These are phyloP conservation scores for Coptodon bakossiorum DNA, from an alignment of 2,113 vertebrate genomes.

Conservation along the genomic window DNA sequence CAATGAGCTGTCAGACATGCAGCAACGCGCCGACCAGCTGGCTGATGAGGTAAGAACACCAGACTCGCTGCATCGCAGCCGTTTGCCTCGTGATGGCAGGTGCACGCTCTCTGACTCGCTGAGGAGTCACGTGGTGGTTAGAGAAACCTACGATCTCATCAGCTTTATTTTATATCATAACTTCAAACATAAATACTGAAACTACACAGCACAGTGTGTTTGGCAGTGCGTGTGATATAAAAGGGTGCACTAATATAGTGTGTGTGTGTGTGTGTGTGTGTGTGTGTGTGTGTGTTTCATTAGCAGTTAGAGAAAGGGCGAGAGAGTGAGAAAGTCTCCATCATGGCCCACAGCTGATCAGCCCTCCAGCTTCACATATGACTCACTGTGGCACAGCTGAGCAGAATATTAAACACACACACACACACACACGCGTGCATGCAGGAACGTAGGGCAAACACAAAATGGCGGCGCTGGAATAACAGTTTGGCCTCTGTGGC, in stretches of 20 bases:
- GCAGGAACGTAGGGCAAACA: neutral
- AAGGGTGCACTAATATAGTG: neutral
- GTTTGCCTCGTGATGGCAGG: neutral
- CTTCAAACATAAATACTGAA: neutral
- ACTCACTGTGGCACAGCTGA: constrained; percentile 65
- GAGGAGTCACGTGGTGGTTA: neutral
- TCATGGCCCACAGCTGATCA: constrained; percentile 28
- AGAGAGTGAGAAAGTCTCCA: neutral
- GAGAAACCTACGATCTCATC: neutral
- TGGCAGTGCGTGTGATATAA: neutral
- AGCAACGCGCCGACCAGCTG: constrained; percentile 94
- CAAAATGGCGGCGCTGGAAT: constrained; percentile 45
- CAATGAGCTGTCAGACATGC: constrained; percentile 99
- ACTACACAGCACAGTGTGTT: neutral
- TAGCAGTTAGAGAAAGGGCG: neutral
- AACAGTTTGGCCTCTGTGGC: neutral
- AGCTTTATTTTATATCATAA: neutral
- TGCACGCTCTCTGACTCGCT: neutral
- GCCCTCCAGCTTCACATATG: constrained; percentile 47
- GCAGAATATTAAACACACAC: constrained; percentile 49
- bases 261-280: neutral
- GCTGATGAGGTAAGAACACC: constrained; percentile 86
- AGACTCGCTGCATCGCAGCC: neutral
- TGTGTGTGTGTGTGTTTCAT: neutral
- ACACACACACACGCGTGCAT: neutral